Evolutionary conservation across 2,113 vertebrate genomes (phyloP).

Genomic region (Embiotoca jacksoni): DNA sequence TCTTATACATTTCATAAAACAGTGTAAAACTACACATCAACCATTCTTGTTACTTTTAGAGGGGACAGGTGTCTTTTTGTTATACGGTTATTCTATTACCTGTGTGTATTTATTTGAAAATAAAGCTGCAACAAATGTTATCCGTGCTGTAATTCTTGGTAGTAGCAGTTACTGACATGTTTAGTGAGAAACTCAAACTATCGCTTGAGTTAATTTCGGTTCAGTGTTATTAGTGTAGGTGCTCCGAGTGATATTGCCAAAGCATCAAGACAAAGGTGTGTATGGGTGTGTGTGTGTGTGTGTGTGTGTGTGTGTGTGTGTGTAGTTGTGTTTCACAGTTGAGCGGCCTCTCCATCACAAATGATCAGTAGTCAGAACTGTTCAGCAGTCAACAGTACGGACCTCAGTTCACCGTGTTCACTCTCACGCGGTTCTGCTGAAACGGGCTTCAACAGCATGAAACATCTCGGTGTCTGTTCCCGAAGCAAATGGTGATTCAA

Average conservation of each 20-base stretch:
- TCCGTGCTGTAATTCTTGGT: not conserved
- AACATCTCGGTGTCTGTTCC: constrained; percentile 31
- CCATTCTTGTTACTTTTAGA: not conserved
- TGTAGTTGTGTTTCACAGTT: not conserved
- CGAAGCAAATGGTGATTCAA: constrained; percentile 23
- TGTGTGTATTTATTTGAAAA: constrained; percentile 41
- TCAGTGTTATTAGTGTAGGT: not conserved
- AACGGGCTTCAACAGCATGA: constrained; percentile 30
- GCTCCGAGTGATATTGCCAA: not conserved
- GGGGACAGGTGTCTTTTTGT: not conserved
- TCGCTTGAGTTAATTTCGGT: not conserved
- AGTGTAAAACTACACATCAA: constrained; percentile 5
- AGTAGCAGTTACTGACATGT: not conserved
- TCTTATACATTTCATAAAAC: not conserved
- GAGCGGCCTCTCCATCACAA: not conserved
- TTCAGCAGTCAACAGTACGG: constrained; percentile 57
- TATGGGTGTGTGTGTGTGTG: not conserved
- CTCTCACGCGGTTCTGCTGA: constrained; percentile 39
- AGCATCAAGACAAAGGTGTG: not conserved
- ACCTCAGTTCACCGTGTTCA: constrained; percentile 37
- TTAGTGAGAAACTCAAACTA: not conserved
- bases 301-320: not conserved
- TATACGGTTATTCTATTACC: not conserved
- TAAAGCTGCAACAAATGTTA: constrained; percentile 31
- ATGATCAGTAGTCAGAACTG: constrained; percentile 35